phyloP scores from a whole-genome alignment of 1,140 invertebrate species.

The Dendrolimus punctatus region DNA sequence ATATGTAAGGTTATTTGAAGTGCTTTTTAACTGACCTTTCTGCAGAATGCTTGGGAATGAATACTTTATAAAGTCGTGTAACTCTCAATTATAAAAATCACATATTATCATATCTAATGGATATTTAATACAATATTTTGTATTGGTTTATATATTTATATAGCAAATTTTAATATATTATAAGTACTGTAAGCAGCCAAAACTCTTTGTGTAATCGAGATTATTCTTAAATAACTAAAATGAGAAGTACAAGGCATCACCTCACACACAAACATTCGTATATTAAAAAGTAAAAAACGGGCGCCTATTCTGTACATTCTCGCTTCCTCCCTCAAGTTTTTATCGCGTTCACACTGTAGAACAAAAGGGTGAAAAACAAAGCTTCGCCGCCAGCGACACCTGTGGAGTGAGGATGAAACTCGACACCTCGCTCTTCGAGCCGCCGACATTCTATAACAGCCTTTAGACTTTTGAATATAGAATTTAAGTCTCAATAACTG shows the following conservation, averaged over 20 bases:
- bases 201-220: no score
- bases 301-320: slow-evolving; percentile 39
- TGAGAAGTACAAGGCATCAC: slow-evolving; percentile 2
- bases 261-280: slow-evolving; percentile 1
- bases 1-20: no score
- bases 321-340: slow-evolving; percentile 52
- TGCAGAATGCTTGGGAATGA: no score
- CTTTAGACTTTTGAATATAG: slow-evolving; percentile 2
- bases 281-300: slow-evolving; percentile 7
- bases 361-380: slow-evolving; percentile 60
- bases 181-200: no score
- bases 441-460: slow-evolving; percentile 4
- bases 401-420: slow-evolving; percentile 64
- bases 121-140: no score
- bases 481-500: neutral
- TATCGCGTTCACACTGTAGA: slow-evolving; percentile 62
- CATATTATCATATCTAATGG: no score
- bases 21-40: no score
- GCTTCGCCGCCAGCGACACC: slow-evolving; percentile 59
- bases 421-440: slow-evolving; percentile 31
- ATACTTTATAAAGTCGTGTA: no score
- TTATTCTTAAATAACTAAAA: neutral
- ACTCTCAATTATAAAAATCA: no score
- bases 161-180: no score
- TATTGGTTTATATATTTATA: no score